These are phyloP conservation scores for Drosophila tanythrix DNA, from an alignment of 2,888 invertebrate species.

Conservation along the genomic window DNA sequence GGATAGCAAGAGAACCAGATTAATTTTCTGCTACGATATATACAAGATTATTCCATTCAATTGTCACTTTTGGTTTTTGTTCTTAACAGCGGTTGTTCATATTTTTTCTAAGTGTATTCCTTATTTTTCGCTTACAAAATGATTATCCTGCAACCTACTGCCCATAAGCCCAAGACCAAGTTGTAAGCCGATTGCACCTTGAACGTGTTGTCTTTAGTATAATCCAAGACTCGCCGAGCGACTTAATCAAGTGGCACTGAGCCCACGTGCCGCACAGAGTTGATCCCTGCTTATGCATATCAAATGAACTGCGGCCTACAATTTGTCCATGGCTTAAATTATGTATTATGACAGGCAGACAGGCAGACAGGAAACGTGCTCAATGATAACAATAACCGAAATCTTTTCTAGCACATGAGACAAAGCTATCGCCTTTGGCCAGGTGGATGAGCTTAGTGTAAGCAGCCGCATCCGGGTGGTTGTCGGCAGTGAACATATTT, in stretches of 20 bases:
- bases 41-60: not conserved
- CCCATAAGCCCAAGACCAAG: not conserved
- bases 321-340: not conserved
- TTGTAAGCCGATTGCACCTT: not conserved
- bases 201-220: not conserved
- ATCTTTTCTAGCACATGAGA: conserved; percentile 1
- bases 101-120: not conserved
- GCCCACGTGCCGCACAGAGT: conserved; percentile 1
- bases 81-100: not conserved
- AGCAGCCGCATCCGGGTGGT: conserved; percentile 6
- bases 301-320: conserved; percentile 4
- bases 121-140: not conserved
- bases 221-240: not conserved
- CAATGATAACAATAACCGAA: not conserved
- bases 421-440: not conserved
- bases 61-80: not conserved
- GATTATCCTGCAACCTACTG: not conserved
- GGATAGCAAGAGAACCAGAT: not conserved
- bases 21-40: not conserved
- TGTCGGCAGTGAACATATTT: not conserved
- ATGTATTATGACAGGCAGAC: not conserved
- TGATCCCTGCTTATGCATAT: conserved; percentile 10
- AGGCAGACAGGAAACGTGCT: conserved; percentile 1
- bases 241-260: conserved; percentile 4
- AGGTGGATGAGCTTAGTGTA: conserved; percentile 2